Evolutionary conservation across 2,888 invertebrate species (phyloP), one percentile per base, ranked within the genome.

Genomic region (Macropis europaea): DNA sequence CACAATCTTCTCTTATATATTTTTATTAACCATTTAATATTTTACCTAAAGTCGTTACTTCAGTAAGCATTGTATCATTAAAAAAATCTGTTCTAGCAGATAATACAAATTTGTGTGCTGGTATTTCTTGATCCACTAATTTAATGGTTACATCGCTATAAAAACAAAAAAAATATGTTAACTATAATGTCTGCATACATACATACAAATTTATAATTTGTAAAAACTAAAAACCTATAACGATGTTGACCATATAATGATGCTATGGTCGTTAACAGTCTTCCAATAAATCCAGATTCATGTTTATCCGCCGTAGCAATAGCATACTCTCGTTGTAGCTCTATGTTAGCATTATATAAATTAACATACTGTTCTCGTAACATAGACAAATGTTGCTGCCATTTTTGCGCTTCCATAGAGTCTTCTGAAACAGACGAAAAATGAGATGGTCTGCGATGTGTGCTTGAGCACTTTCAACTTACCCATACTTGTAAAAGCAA

Each of bases 361-460:
- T 97, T 97, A 5, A 96, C 95, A 90, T 98, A 98, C 90, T 98
- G 97, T 82, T 97, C 96, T 84, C 97, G 94, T 72, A 98, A 92
- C 66, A 98, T 92, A 62, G 94, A 90, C 76, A 98, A 91, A 89
- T 98, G 97, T 89, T 96, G 96, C 90, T 97, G 96, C 82, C 88
- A 90, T 54, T 90, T 90, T 70, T 88, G 89, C 7, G 87, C 87
- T 48, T 89, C 87, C 6, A 81, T 77, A 19, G 85, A 79, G 53
- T 89, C 89, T 38, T 87, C 89, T 88, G 36, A 59, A 79, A 78
- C 42, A 13, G 6, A 48, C 11, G 2, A n/a, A 40, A 36, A 22
- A 11, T 42, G 13, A 50, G 22, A 11, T 4, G 13, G 4, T 28
- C 11, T 4, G 19, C 13, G 24, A 26, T 5, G 34, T 9, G 11